Evolutionary conservation across 92 coral and sea anemone genomes (phyloP), one percentile per base, ranked within the genome.

Genomic region (Porites lobata): DNA sequence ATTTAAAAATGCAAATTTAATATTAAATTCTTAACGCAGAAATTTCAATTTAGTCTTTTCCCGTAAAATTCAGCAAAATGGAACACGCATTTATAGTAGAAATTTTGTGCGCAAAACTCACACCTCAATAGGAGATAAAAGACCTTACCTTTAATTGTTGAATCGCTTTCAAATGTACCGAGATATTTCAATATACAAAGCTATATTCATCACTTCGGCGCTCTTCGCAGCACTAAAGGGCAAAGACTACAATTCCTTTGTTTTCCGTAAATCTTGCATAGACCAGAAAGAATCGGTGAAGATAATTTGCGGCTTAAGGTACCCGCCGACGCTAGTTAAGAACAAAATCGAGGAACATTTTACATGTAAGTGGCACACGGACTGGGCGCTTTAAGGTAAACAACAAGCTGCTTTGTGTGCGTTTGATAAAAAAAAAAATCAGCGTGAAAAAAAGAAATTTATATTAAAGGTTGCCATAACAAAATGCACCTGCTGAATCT

Each of bases 401-500:
- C 56, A 29, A 52, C 21, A 81, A 69, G 85, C 32, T 50, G 67
- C 47, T 29, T 17, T 52, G 85, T 68, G 76, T 69, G 53, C 61
- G 18, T 50, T 68, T 81, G 43, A 81, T 18, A 65, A 17, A 56
- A 38, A 38, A 38, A 4, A 38, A 38, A 68, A 81, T 24, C 65
- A 81, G 62, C 66, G 20, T 14, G 17, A 68, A 81, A 14, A 43
- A 54, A 81, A 47, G 9, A 56, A 24, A 47, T 38, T 15, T 71
- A 47, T 63, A 57, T 56, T n/a, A 19, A 83, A 38, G 61, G 79
- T 83, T 83, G 87, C 79, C 79, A 72, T 38, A 65, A 38, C 79
- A 73, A 72, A 54, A 17, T 72, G 50, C 87, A 83, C 87, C 87
- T 83, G 87, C 72, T 29, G 71, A 58, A 14, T 56, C 47, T 63